These are phyloP conservation scores for Amblyornis subalaris DNA, from an alignment of 2,113 vertebrate genomes.

Conservation along the genomic window DNA sequence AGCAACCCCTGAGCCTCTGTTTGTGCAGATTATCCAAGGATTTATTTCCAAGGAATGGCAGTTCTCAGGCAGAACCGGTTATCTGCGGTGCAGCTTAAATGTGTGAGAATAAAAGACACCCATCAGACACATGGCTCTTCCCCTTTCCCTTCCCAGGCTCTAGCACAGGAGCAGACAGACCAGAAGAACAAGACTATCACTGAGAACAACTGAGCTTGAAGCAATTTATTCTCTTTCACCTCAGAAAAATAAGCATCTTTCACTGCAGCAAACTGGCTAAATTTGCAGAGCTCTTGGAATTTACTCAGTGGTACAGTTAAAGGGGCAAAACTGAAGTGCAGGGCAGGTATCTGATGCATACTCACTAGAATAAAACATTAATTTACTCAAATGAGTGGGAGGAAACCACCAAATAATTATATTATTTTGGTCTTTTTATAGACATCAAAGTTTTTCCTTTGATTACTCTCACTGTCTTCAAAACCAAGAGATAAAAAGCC, in stretches of 20 bases:
- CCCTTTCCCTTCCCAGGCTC: not conserved
- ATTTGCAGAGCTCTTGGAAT: not conserved
- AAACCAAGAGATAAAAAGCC: not conserved
- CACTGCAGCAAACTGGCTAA: fast-evolving
- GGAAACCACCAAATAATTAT: not conserved
- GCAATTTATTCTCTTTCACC: not conserved
- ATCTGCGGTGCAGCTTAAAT: not conserved
- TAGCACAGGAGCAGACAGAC: not conserved
- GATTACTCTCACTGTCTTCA: not conserved
- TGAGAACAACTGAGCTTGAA: not conserved
- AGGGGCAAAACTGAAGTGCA: not conserved
- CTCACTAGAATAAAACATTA: not conserved
- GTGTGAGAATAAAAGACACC: not conserved
- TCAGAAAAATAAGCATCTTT: not conserved
- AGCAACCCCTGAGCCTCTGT: not conserved
- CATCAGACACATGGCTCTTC: not conserved
- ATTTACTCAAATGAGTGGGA: not conserved
- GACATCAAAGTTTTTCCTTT: not conserved
- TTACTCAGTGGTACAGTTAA: not conserved
- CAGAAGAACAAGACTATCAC: not conserved
- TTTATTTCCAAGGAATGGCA: not conserved
- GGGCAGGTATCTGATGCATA: not conserved
- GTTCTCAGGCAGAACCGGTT: not conserved
- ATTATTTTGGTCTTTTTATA: not conserved
- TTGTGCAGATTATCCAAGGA: not conserved